Evolutionary conservation across 2,888 invertebrate species (phyloP).

Genomic region (Brachypalpus laphriformis): DNA sequence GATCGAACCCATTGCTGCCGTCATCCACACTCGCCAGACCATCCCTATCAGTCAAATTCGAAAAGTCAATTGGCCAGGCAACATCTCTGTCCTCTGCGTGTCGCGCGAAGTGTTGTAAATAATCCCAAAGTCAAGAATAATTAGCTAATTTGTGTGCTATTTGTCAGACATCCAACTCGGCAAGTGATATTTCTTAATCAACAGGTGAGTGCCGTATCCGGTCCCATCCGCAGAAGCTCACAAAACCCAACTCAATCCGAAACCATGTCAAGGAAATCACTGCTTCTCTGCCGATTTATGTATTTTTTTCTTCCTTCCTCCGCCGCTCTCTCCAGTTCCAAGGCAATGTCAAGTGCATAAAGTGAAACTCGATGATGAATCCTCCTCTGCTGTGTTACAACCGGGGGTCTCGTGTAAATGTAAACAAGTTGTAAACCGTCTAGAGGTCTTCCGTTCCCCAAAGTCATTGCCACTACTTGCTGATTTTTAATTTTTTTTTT

Average conservation of each 20-base stretch:
- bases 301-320: constrained; percentile 31
- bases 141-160: constrained; percentile 42
- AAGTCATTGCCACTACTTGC: not conserved
- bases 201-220: constrained; percentile 59
- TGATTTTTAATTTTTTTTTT: not conserved
- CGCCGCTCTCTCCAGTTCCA: not conserved
- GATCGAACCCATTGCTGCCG: not conserved
- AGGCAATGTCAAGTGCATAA: constrained; percentile 59
- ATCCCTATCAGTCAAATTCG: constrained; percentile 70
- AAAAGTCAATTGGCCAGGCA: constrained; percentile 65
- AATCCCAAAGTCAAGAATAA: constrained; percentile 58
- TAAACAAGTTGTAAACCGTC: constrained; percentile 32
- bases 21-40: constrained; percentile 37
- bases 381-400: constrained; percentile 18
- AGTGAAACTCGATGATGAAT: constrained; percentile 53
- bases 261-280: constrained; percentile 37
- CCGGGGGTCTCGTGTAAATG: not conserved
- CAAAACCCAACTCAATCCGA: not conserved
- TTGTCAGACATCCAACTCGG: not conserved
- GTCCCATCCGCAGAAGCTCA: not conserved
- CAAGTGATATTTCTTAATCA: constrained; percentile 43
- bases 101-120: constrained; percentile 64
- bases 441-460: not conserved
- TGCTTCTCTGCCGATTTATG: constrained; percentile 19
- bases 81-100: constrained; percentile 63